phyloP scores from a whole-genome alignment of 2,888 invertebrate species.

The Archaeoteleia sp. region DNA sequence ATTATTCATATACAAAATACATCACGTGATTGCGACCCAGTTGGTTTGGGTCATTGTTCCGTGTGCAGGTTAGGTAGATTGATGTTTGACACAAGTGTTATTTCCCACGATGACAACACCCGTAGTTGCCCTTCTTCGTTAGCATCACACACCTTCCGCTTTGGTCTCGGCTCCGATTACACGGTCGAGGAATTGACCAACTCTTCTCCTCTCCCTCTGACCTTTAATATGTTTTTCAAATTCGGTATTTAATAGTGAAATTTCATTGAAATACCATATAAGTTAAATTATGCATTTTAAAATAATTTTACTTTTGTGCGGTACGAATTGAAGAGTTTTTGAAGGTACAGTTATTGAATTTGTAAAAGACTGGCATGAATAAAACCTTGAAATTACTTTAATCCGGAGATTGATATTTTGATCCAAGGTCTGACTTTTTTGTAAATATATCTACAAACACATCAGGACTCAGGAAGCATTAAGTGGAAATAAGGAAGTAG shows the following conservation, averaged over 20 bases:
- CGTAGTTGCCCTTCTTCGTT: constrained; percentile 58
- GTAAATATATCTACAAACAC: too few relatives aligned
- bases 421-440: too few relatives aligned
- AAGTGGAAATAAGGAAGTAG: too few relatives aligned
- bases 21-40: constrained; percentile 26
- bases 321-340: too few relatives aligned
- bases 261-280: constrained; percentile 3
- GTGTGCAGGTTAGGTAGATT: constrained; percentile 32
- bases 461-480: too few relatives aligned
- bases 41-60: constrained; percentile 14
- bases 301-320: too few relatives aligned
- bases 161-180: constrained; percentile 49
- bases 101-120: constrained; percentile 61
- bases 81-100: constrained; percentile 43
- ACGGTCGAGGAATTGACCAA: constrained; percentile 35
- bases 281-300: too few relatives aligned
- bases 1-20: constrained; percentile 9
- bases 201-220: constrained; percentile 18
- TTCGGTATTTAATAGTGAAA: constrained; percentile 11
- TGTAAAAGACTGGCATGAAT: too few relatives aligned
- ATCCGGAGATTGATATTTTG: too few relatives aligned
- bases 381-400: too few relatives aligned
- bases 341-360: too few relatives aligned
- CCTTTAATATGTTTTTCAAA: constrained; percentile 27
- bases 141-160: constrained; percentile 56